phyloP scores from a whole-genome alignment of 2,797 vertebrate genomes.

The Falco concolor region DNA sequence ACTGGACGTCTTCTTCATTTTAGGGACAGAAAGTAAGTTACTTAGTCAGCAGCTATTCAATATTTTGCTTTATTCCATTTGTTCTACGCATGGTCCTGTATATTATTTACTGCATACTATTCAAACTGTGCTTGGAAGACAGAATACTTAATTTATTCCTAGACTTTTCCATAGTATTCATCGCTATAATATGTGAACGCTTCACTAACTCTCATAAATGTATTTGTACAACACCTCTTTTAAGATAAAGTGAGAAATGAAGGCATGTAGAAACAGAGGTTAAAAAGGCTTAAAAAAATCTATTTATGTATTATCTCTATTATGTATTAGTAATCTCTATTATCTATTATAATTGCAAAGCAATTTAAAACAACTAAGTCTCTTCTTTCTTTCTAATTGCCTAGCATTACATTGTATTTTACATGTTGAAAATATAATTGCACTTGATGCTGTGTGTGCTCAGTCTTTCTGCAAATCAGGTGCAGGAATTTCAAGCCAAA shows the following conservation, averaged over 20 bases:
- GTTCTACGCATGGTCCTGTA: not conserved
- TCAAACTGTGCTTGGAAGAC: not conserved
- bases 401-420: not conserved
- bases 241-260: not conserved
- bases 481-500: not conserved
- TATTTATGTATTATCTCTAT: not conserved
- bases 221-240: not conserved
- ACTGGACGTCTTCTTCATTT: not conserved
- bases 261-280: not conserved
- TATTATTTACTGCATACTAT: not conserved
- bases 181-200: not conserved
- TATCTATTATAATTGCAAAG: not conserved
- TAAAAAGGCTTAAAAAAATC: not conserved
- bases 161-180: not conserved
- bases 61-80: not conserved
- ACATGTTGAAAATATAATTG: not conserved
- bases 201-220: not conserved
- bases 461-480: not conserved
- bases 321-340: not conserved
- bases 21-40: not conserved
- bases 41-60: not conserved
- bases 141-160: not conserved
- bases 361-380: not conserved
- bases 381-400: not conserved
- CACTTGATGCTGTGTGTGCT: not conserved